phyloP scores from a whole-genome alignment of 2,797 vertebrate genomes.

The Gymnopithys bicolor region DNA sequence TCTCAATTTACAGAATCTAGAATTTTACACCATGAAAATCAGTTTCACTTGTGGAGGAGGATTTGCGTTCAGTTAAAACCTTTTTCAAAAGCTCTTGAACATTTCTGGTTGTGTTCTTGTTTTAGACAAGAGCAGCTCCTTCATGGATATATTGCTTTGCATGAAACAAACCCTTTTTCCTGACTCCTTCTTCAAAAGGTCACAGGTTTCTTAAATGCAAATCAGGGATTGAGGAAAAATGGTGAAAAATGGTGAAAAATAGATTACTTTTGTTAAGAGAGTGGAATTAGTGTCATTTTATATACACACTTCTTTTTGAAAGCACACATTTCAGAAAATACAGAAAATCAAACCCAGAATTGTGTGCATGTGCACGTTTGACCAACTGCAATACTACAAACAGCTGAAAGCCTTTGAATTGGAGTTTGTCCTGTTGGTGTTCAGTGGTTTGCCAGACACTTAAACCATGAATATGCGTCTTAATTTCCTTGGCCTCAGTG shows the following conservation, averaged over 20 bases:
- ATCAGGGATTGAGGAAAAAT: background rate
- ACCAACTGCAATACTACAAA: background rate
- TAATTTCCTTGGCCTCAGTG: background rate
- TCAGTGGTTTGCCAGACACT: slow-evolving; percentile 14
- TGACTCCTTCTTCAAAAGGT: background rate
- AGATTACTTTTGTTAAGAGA: background rate
- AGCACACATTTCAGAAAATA: background rate
- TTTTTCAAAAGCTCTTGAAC: background rate
- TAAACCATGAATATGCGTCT: background rate
- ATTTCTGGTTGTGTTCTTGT: background rate
- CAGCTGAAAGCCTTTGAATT: background rate
- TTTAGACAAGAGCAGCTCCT: background rate
- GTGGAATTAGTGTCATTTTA: background rate
- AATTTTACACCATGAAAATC: background rate
- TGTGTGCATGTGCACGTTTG: background rate
- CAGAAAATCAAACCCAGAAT: background rate
- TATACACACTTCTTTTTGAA: background rate
- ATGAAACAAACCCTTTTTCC: background rate
- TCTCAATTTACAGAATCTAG: background rate
- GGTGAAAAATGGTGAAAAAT: background rate
- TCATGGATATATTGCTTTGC: background rate
- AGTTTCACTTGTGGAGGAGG: background rate
- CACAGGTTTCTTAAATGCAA: background rate
- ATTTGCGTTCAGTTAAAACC: background rate
- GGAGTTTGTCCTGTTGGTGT: background rate